Evolutionary conservation across 2,113 vertebrate genomes (phyloP).

Genomic region (Maccullochella peelii): DNA sequence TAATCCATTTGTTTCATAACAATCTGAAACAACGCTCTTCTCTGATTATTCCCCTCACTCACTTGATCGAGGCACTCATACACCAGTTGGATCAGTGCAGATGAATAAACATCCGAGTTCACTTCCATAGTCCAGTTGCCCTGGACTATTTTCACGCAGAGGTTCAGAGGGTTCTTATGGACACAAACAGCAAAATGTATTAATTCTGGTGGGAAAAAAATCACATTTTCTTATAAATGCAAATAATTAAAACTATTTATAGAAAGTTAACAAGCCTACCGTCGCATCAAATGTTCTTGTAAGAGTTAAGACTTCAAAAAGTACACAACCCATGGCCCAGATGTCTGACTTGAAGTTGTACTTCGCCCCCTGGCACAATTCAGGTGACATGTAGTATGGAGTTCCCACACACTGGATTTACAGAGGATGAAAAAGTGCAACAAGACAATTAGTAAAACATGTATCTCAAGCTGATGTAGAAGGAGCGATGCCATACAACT

Average conservation of each 20-base stretch:
- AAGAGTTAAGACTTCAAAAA: conserved; percentile 94
- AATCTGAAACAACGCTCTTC: neutral
- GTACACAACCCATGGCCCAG: conserved; percentile 97
- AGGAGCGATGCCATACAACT: neutral
- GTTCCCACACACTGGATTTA: conserved; percentile 94
- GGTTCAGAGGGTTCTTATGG: conserved; percentile 93
- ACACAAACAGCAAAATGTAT: conserved; percentile 40
- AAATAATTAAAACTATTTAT: neutral
- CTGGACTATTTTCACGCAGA: conserved; percentile 99
- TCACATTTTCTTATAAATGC: neutral
- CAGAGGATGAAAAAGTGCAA: conserved; percentile 4
- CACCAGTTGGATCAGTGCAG: conserved; percentile 91
- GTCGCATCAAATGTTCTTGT: conserved; percentile 98
- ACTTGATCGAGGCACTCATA: conserved; percentile 95
- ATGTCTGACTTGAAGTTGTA: conserved; percentile 99
- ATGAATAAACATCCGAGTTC: conserved; percentile 90
- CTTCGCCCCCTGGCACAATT: conserved; percentile 96
- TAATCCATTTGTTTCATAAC: neutral
- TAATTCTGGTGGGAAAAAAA: neutral
- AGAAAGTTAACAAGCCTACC: conserved; percentile 80
- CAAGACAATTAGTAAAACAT: neutral
- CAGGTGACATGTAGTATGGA: conserved; percentile 99
- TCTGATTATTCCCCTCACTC: conserved; percentile 48
- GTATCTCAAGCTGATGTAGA: neutral
- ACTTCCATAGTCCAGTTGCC: conserved; percentile 97